These are phyloP conservation scores for Trematomus bernacchii DNA, from an alignment of 2,797 vertebrate species.

Conservation along the genomic window DNA sequence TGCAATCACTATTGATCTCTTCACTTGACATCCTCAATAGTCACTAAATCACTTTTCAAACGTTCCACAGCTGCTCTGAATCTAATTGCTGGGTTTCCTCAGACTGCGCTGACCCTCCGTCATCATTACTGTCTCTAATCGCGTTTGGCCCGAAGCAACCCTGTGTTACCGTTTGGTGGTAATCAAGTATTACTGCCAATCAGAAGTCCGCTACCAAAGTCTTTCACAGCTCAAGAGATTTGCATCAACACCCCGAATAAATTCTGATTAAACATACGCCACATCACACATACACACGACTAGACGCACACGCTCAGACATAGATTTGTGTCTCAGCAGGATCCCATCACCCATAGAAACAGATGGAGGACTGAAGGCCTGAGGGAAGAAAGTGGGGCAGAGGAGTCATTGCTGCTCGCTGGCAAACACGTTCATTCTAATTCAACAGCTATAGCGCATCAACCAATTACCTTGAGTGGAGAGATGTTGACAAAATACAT, in stretches of 20 bases:
- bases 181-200: constrained; percentile 58
- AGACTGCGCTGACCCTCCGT: constrained; percentile 46
- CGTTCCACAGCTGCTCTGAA: constrained; percentile 16
- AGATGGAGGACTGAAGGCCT: constrained; percentile 62
- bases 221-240: constrained; percentile 49
- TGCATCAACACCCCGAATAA: constrained; percentile 47
- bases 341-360: constrained; percentile 63
- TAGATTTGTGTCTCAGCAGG: constrained; percentile 56
- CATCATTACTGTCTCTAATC: constrained; percentile 50
- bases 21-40: constrained; percentile 22
- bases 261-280: constrained; percentile 46
- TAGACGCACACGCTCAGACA: constrained; percentile 33
- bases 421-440: constrained; percentile 55
- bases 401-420: constrained; percentile 45
- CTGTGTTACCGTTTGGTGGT: constrained; percentile 24
- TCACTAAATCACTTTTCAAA: constrained; percentile 28
- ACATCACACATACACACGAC: constrained; percentile 25
- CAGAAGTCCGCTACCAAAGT: constrained; percentile 39
- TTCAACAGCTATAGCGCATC: constrained; percentile 46
- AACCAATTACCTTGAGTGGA: constrained; percentile 53
- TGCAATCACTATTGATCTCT: constrained; percentile 4
- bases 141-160: constrained; percentile 33
- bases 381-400: constrained; percentile 55
- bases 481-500: constrained; percentile 21
- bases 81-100: constrained; percentile 35